Conservation (phyloP, 2,797 vertebrate species). For the Coreius guichenoti region DNA sequence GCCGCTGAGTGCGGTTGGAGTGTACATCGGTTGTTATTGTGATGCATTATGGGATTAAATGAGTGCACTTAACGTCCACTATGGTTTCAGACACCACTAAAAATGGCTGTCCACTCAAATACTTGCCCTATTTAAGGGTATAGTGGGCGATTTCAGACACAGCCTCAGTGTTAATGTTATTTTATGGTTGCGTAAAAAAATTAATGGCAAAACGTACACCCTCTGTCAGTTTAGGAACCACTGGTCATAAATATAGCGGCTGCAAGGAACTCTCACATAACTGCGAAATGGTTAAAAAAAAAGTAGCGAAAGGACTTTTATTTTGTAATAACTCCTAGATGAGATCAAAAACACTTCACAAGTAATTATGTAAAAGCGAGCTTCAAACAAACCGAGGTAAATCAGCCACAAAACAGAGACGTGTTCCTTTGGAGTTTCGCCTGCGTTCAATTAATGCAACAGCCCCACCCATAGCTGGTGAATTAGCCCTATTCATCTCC, state of each 20-base stretch:
- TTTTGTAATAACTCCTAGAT: constrained; percentile 23
- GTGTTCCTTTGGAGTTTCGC: constrained; percentile 24
- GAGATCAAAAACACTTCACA: constrained; percentile 7
- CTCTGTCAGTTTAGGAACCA: too few species aligned
- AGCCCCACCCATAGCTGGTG: constrained; percentile 45
- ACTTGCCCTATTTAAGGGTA: too few species aligned
- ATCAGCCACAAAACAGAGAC: constrained; percentile 42
- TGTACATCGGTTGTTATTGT: too few species aligned
- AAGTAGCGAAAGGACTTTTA: not conserved
- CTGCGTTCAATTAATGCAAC: constrained; percentile 40
- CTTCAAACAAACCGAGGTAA: constrained; percentile 42
- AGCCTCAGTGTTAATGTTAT: too few species aligned
- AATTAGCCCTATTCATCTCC: constrained; percentile 53
- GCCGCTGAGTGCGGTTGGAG: too few species aligned
- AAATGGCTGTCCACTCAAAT: too few species aligned
- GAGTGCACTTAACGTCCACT: too few species aligned
- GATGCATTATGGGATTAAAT: too few species aligned
- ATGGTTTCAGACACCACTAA: too few species aligned
- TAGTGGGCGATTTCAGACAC: too few species aligned
- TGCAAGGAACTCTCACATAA: not conserved
- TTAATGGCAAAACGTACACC: too few species aligned
- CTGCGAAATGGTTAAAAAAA: not conserved
- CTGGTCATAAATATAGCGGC: not conserved
- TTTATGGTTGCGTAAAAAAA: too few species aligned
- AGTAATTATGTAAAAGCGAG: constrained; percentile 33